Conservation (phyloP, 2,797 vertebrate species). For the Pangasius macronema region DNA sequence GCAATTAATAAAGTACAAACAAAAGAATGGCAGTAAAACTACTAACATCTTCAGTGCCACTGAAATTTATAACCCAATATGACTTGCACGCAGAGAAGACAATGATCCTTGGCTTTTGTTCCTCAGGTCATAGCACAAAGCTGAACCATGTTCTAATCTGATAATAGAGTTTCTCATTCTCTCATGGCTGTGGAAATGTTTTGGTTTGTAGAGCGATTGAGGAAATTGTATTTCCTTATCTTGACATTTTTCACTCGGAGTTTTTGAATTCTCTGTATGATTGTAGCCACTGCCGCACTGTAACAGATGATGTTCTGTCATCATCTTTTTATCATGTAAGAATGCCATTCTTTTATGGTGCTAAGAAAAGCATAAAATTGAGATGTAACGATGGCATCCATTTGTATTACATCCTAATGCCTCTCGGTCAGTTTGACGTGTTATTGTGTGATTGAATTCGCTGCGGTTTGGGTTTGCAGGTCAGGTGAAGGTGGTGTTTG, state of each 20-base stretch:
- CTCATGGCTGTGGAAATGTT: neutral
- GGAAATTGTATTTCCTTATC: neutral
- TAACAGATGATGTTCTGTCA: neutral
- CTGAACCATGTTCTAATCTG: neutral
- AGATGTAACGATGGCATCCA: neutral
- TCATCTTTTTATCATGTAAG: neutral
- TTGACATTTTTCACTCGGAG: neutral
- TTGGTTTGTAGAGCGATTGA: too few species aligned
- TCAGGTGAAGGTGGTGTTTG: constrained; percentile 89
- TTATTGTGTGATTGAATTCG: neutral
- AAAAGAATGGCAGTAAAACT: neutral
- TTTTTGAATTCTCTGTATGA: neutral
- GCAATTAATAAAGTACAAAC: neutral
- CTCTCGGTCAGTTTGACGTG: neutral
- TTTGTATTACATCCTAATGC: neutral
- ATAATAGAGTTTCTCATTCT: neutral
- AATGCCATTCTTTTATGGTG: too few species aligned
- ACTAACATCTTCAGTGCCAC: neutral
- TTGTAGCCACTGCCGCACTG: neutral
- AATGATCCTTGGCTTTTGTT: neutral
- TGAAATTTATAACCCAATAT: neutral
- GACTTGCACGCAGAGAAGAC: neutral
- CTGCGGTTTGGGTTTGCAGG: constrained; percentile 64
- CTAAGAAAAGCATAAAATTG: too few species aligned
- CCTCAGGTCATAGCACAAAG: neutral